Base-by-base conservation (phyloP, 2,113 vertebrate genomes). In the Podocnemis expansa region DNA sequence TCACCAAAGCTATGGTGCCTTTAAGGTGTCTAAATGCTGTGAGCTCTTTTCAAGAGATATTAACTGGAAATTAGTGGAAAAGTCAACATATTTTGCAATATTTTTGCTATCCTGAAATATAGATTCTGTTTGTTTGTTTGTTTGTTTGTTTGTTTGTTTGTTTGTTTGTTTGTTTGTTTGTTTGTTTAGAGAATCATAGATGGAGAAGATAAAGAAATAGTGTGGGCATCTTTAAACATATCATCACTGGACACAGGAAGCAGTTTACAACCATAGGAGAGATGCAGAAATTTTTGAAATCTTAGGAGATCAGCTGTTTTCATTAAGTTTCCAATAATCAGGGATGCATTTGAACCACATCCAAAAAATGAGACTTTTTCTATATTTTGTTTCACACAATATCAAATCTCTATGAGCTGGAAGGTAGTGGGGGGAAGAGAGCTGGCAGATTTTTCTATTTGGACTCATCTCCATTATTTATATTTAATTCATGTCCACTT, bases 401-500 rank as follows among this genome's bases (percentile, higher is more conserved):
- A 14, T 34, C 45, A 86, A 85, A 67, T 38, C 43, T 38, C 88
- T 10, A 13, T n/a, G 11, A 76, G 58, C n/a, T n/a, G n/a, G n/a
- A n/a, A n/a, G n/a, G n/a, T n/a, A 49, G 52, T 29, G 89, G 41
- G 47, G 85, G 85, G 63, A 12, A 90, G 81, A 89, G 29, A 6
- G 24, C 43, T 84, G 21, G 21, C n/a, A 22, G 34, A 41, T 70
- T 70, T 91, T 78, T 31, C 9, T 1, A 49, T 78, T 60, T 60
- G 60, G 78, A 17, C 5, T 8, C 82, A 49, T 88, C 63, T 38
- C 31, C 78, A 90, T 87, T 92, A 84, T 56, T 94, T 25, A 51
- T 25, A 31, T 52, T 41, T 85, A 89, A 83, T 93, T 93, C 80
- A 88, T 82, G 67, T 38, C 67, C n/a, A 41, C 17, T 83, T 82